Conservation (phyloP, 1,140 invertebrate species). For the Drosophila bocqueti region DNA sequence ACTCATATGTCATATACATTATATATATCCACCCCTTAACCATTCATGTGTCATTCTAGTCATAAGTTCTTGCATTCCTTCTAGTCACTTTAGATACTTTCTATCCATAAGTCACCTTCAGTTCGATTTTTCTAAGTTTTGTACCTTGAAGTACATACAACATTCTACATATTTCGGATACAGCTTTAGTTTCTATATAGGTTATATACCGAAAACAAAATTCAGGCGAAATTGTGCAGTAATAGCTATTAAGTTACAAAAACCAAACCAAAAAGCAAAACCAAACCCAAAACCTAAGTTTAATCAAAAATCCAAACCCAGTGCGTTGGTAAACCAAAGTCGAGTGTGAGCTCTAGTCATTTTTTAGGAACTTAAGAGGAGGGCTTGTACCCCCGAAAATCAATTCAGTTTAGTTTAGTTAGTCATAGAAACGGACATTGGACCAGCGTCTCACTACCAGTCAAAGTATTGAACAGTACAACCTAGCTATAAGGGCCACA, state of each 20-base stretch:
- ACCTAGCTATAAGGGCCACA: conserved; percentile 61
- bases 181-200: conserved; percentile 55
- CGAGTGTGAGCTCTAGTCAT: conserved; percentile 85
- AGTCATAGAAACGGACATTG: conserved; percentile 66
- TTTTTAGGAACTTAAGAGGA: conserved; percentile 62
- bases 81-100: conserved; percentile 39
- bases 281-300: conserved; percentile 47
- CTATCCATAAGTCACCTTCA: conserved; percentile 29
- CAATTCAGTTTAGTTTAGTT: conserved; percentile 46
- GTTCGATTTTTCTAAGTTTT: conserved; percentile 37
- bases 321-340: conserved; percentile 59
- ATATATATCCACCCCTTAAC: not conserved
- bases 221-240: conserved; percentile 85
- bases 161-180: conserved; percentile 49
- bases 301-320: conserved; percentile 60
- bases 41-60: conserved; percentile 31
- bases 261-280: conserved; percentile 41
- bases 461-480: conserved; percentile 81
- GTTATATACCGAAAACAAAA: conserved; percentile 59
- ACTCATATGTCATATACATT: conserved; percentile 6
- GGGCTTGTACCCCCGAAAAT: not conserved
- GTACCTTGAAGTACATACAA: conserved; percentile 17
- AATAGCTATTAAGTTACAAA: conserved; percentile 70
- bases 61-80: conserved; percentile 43
- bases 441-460: conserved; percentile 81